Evolutionary conservation across 2,113 vertebrate genomes (phyloP), one percentile per base, ranked within the genome.

Genomic region (Cephalopholis sonnerati): DNA sequence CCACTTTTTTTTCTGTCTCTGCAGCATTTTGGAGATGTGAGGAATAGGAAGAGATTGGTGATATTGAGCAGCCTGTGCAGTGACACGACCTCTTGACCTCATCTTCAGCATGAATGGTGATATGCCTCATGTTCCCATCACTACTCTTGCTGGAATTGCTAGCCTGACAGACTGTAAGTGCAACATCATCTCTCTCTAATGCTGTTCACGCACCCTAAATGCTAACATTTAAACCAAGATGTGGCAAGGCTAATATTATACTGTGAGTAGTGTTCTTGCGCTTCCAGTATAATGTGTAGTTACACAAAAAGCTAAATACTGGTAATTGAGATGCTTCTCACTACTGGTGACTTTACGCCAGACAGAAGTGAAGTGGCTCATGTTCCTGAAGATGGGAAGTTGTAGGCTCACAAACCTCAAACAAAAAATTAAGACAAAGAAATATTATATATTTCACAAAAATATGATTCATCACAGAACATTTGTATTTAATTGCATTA

Each of bases 21-120:
- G 67, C 86, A 95, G 94, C 76, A 83, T 83, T 93, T 93, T 95
- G 96, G 97, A 97, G 96, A 99, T 99, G 98, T 98, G 93, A 99
- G 97, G 96, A 96, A 96, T 95, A 95, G 95, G 95, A 94, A 96
- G 96, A 94, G 96, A 96, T 94, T 94, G 96, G 96, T 94, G 96
- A 96, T 96, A 96, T 89, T 97, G 89, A 97, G 97, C 89, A 96
- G 96, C 96, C 95, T 97, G 96, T 96, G 90, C 96, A 96, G 93
- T 86, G 94, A 91, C 96, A 91, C 94, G 95, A 97, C 96, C 96
- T 96, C 95, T 89, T 89, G 97, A 96, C 93, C 94, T 94, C 93
- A 97, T 96, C 96, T 98, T 98, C 98, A 99, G 98, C 97, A 99
- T 99, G 98, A 99, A 99, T 99, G 98, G 98, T 97, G 98, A 99